Conservation (phyloP, 1,140 invertebrate genomes). For the Riptortus pedestris region DNA sequence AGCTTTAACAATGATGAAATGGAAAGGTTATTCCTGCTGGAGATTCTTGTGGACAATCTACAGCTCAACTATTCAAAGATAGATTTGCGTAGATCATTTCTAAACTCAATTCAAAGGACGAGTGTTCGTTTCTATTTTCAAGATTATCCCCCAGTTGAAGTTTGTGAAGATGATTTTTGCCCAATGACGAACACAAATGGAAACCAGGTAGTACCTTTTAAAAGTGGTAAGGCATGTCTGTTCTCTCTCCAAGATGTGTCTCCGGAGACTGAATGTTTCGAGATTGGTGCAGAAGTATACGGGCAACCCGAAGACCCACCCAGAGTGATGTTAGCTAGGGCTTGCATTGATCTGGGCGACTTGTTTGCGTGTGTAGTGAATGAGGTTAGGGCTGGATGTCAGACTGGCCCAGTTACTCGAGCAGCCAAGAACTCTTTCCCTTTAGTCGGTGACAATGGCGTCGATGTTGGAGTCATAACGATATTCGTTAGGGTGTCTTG, state of each 20-base stretch:
- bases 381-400: neutral
- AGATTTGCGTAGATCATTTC: neutral
- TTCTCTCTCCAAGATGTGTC: neutral
- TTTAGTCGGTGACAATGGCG: neutral
- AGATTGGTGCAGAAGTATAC: neutral
- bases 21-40: neutral
- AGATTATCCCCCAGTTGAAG: neutral
- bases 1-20: neutral
- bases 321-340: neutral
- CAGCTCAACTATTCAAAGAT: neutral
- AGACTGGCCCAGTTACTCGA: neutral
- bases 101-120: neutral
- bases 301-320: neutral
- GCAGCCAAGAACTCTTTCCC: neutral
- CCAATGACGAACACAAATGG: neutral
- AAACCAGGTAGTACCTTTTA: neutral
- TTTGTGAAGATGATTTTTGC: neutral
- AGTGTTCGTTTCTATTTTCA: neutral
- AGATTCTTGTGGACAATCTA: neutral
- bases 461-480: neutral
- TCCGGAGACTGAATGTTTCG: neutral
- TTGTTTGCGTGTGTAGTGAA: neutral
- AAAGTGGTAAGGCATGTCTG: neutral
- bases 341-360: neutral
- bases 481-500: neutral